Conservation (phyloP, 2,888 invertebrate genomes). For the Aspidiotus rigidus region DNA sequence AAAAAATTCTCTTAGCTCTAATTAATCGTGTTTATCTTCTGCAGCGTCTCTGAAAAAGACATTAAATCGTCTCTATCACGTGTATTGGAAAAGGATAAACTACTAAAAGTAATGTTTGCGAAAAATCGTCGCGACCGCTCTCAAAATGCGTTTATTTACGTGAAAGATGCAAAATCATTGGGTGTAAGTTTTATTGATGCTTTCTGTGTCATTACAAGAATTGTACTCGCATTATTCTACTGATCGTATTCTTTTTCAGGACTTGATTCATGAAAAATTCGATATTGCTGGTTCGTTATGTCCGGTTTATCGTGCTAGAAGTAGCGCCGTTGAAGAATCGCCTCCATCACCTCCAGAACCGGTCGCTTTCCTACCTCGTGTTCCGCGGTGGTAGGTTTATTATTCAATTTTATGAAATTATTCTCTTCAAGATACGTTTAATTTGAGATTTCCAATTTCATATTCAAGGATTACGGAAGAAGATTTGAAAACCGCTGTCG, state of each 20-base stretch:
- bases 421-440: background rate
- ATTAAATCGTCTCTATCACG: background rate
- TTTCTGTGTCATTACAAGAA: background rate
- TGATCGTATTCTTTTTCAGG: too few species aligned
- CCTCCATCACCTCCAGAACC: background rate
- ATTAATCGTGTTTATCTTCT: background rate
- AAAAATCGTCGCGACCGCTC: too few species aligned
- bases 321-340: too few species aligned
- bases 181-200: background rate
- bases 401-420: background rate
- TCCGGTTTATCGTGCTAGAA: too few species aligned
- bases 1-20: background rate
- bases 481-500: background rate
- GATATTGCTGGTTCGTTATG: too few species aligned
- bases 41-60: background rate
- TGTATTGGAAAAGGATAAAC: too few species aligned
- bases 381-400: constrained; percentile 15
- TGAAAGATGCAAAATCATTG: constrained; percentile 12
- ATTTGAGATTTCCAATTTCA: background rate
- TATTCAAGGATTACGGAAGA: background rate
- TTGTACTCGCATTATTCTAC: background rate
- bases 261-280: too few species aligned
- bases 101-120: too few species aligned
- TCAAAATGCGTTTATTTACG: background rate
- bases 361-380: constrained; percentile 14